Evolutionary conservation across 2,888 invertebrate genomes (phyloP), one percentile per base, ranked within the genome.

Genomic region (Caradrina clavipalpis): DNA sequence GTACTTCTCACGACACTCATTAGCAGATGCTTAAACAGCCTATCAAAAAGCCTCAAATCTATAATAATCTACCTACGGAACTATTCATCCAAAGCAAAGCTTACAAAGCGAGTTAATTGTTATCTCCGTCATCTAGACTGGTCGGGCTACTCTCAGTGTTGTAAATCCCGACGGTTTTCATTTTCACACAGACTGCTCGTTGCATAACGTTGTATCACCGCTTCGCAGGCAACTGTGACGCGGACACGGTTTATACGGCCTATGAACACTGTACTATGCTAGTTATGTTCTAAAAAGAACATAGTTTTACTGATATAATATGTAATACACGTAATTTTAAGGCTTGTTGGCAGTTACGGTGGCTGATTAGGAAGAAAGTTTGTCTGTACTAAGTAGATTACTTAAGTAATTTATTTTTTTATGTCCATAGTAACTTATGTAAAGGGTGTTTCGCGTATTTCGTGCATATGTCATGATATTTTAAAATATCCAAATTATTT

Each of bases 91-190:
- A 47, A 53, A 61, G 62, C 56, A 55, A 35, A 70, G 66, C 64
- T 67, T 51, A 22, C 57, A 21, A 51, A 56, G 65, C 53, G 31
- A 61, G 62, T 67, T 62, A 72, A 69, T 66, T 74, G 77, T 75
- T 80, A 81, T 83, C 74, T 47, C 56, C 22, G 13, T 19, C 60
- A 81, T 82, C 81, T 83, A 78, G 73, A 77, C 82, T 70, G 69
- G 80, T 71, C 63, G 35, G 57, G 54, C 78, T 67, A 70, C 67
- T 64, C 61, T 60, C 60, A 42, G 50, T 73, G 80, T 80, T 72
- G 69, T 80, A 83, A 81, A 80, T 73, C 71, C 73, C 56, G 58
- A 63, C 58, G 47, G 83, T 83, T 83, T 83, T 80, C 83, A 82
- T 83, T 83, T 83, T 83, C 83, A 82, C 84, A 78, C 73, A 80